Evolutionary conservation across 2,888 invertebrate genomes (phyloP), one percentile per base, ranked within the genome.

Genomic region (Heliconius hortense): DNA sequence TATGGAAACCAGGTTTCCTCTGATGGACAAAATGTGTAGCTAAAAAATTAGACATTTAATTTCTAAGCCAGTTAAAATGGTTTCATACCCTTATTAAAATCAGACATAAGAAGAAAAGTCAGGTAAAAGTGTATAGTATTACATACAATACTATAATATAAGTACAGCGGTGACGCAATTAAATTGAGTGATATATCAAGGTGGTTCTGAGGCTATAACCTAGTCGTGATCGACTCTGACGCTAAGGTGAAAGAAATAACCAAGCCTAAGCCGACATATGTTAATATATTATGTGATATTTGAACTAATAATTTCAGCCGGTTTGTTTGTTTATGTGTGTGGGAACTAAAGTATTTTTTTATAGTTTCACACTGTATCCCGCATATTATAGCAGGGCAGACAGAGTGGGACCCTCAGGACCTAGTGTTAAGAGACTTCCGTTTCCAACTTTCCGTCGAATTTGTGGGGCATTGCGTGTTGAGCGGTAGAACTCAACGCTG

Each of bases 141-240:
- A 43, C 2, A 1, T 26, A 67, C 66, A 15, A 31, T 59, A 70
- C 64, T 56, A n/a, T n/a, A 28, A 64, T 76, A 39, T 39, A 39
- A 5, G 48, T 21, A 72, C 56, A 67, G 35, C 67, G 28, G 67
- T 62, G 8, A 76, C 62, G 67, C 72, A 76, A 76, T 71, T 73
- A 72, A 72, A 75, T 59, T 64, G 35, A 72, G 43, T 76, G 78
- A 78, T 76, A 75, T 75, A 76, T 76, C 76, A 78, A 78, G 77
- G 77, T 56, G 43, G 59, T 71, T 31, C n/a, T 82, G 81, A 85
- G 86, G 84, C 81, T 76, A 78, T 31, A 73, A 82, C 78, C 76
- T 77, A 78, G 78, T 78, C 77, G 78, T 78, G 77, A 79, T 76
- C 35, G 39, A 39, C 74, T 74, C 77, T 80, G 79, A 77, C 13